Evolutionary conservation across 2,113 vertebrate species (phyloP), one percentile per base, ranked within the genome.

Genomic region (Sisor rabdophorus): DNA sequence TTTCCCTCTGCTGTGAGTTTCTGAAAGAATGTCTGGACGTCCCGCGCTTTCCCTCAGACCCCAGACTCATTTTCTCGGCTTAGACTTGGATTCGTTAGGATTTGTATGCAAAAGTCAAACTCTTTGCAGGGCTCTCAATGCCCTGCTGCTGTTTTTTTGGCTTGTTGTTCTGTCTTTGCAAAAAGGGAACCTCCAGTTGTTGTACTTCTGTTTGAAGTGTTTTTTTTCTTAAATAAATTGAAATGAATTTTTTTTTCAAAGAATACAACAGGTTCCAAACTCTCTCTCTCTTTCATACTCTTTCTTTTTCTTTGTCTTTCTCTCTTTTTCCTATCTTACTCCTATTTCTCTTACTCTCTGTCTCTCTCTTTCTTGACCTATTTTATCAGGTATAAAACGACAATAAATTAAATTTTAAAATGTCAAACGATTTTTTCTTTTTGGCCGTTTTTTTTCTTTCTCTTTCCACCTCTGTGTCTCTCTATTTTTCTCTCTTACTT

Each of bases 1-100:
- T 47, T 28, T 50, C 55, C 56, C 32, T 44, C 52, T 58, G 53
- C 40, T 19, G 36, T 9, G 36, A 73, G n/a, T 55, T 73, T 60
- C 50, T n/a, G 60, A 36, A 60, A 61, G 40, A 73, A 73, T 73
- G 71, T 73, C 71, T 73, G 71, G 71, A 61, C 16, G 36, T 48
- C 55, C 26, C 28, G 71, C 56, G 36, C 36, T 60, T 44, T 48
- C 26, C 58, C 24, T 60, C 50, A 3, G 52, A 71, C 52, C 56
- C 32, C 30, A 40, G 52, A 20, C 69, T 68, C 26, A 68, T 48
- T 68, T 68, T 68, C 65, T 68, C 71, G 24, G 44, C 36, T 11
- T 59, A 47, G 56, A 32, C 59, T 61, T 50, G 6, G 32, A 50
- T 19, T 61, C 44, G 16, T 74, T 73, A 60, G 55, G 47, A 44